Conservation (phyloP, 2,888 invertebrate genomes). For the Hypercompe scribonia region DNA sequence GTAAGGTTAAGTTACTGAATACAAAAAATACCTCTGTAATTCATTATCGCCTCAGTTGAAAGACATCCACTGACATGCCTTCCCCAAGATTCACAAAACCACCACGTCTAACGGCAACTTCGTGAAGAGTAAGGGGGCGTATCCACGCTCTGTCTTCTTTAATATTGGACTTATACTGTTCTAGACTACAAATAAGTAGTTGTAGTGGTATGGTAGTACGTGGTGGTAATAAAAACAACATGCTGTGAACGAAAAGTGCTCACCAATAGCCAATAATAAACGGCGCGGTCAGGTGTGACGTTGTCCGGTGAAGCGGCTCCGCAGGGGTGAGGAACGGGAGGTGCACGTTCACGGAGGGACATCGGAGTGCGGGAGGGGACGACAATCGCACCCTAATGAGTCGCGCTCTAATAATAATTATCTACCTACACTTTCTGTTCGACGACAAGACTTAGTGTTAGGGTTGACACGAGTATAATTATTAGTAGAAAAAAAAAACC, state of each 20-base stretch:
- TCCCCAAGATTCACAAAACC: too few species aligned
- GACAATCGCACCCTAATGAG: slow-evolving; percentile 85
- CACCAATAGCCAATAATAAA: slow-evolving; percentile 75
- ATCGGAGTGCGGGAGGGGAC: slow-evolving; percentile 48
- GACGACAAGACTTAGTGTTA: slow-evolving; percentile 67
- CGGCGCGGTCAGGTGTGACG: slow-evolving; percentile 75
- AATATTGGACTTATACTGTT: not conserved
- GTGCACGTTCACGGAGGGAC: slow-evolving; percentile 17
- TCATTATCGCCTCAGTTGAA: too few species aligned
- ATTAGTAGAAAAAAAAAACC: not conserved
- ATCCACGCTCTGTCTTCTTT: too few species aligned
- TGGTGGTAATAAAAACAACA: slow-evolving; percentile 33
- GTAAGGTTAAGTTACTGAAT: too few species aligned
- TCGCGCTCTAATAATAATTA: slow-evolving; percentile 83
- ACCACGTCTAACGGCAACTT: too few species aligned
- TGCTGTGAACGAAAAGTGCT: slow-evolving; percentile 68
- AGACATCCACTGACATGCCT: too few species aligned
- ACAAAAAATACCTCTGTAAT: too few species aligned
- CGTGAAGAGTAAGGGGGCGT: too few species aligned
- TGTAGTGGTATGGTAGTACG: too few species aligned
- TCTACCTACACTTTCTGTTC: slow-evolving; percentile 84
- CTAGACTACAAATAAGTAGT: not conserved
- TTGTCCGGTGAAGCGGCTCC: slow-evolving; percentile 56
- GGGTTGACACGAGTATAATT: slow-evolving; percentile 65
- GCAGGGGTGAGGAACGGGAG: slow-evolving; percentile 35